These are phyloP conservation scores for Mythimna pallens DNA, from an alignment of 2,888 invertebrate genomes.

Conservation along the genomic window DNA sequence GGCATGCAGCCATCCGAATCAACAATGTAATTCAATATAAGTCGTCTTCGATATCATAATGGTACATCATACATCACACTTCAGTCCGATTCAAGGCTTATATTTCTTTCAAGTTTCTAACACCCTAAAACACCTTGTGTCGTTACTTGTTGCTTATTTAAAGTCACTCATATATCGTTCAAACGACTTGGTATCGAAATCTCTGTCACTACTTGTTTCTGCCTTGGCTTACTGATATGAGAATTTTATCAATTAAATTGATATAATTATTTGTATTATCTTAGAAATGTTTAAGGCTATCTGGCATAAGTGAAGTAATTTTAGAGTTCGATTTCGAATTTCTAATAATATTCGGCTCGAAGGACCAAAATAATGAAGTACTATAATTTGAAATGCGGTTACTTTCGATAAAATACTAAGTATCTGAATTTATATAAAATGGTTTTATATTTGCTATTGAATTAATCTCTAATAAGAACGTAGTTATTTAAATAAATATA, in stretches of 20 bases:
- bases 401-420: too few relatives aligned
- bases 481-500: too few relatives aligned
- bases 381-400: background rate
- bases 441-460: too few relatives aligned
- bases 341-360: background rate
- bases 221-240: background rate
- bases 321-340: too few relatives aligned
- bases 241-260: background rate
- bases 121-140: conserved; percentile 76
- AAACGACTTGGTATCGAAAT: conserved; percentile 32
- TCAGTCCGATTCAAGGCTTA: conserved; percentile 79
- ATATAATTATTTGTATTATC: background rate
- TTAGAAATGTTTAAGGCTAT: too few relatives aligned
- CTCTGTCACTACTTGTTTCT: background rate
- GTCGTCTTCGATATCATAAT: conserved; percentile 61
- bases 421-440: too few relatives aligned
- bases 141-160: conserved; percentile 62
- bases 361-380: background rate
- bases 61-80: conserved; percentile 77
- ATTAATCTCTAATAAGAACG: too few relatives aligned
- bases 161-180: conserved; percentile 21
- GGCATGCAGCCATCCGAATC: conserved; percentile 23
- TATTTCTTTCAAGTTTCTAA: conserved; percentile 81
- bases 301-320: too few relatives aligned
- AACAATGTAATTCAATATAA: conserved; percentile 46